Conservation (phyloP, 1,140 invertebrate species). For the Hylaeus volcanicus region DNA sequence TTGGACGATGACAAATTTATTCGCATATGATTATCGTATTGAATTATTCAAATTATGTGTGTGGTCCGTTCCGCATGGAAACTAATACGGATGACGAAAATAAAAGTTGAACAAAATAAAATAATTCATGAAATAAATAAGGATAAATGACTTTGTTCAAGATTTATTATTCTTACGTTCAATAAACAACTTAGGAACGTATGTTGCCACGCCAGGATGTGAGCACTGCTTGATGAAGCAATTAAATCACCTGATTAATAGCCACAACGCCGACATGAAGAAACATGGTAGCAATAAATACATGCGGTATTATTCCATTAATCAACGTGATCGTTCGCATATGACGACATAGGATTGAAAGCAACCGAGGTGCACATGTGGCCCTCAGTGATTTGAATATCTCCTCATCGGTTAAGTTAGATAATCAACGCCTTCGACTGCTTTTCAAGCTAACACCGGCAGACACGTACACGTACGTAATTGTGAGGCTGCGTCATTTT, state of each 20-base stretch:
- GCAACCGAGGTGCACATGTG: constrained; percentile 7
- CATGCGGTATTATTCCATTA: constrained; percentile 6
- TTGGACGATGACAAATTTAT: no score
- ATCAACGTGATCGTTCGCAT: constrained; percentile 8
- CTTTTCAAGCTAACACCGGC: constrained; percentile 52
- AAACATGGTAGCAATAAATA: not conserved
- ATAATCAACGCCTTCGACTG: constrained; percentile 63
- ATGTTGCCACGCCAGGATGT: not conserved
- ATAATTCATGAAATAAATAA: no score
- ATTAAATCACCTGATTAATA: constrained; percentile 1
- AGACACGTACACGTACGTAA: constrained; percentile 50
- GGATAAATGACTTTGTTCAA: no score
- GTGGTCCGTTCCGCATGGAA: no score
- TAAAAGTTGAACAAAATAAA: no score
- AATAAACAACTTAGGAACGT: no score
- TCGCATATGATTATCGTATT: no score
- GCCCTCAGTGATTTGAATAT: constrained; percentile 32
- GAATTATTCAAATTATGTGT: no score
- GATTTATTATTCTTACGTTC: no score
- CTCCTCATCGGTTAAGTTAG: constrained; percentile 59
- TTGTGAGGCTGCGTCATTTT: constrained; percentile 46
- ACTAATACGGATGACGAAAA: no score
- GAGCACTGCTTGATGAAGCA: not conserved
- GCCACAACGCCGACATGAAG: not conserved
- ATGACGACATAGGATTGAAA: constrained; percentile 2